Percentiles rank a stretch among this genome's conserved stretches.
Conservation (phyloP, 2,797 vertebrate species). For the Pipistrellus pygmaeus region DNA sequence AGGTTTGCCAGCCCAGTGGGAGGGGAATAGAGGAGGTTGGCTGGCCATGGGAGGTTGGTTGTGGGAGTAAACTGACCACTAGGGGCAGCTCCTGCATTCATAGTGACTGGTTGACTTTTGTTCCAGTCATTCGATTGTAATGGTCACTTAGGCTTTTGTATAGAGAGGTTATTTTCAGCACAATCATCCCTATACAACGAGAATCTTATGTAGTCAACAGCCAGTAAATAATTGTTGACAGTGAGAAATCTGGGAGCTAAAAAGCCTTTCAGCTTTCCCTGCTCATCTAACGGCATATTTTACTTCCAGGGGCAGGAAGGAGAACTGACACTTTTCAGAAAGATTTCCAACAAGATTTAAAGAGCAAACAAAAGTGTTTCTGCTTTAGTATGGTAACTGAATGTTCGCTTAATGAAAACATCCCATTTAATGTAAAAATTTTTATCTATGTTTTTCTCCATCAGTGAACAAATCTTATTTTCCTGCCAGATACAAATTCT, state of each 20-base stretch:
- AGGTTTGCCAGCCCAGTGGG: too few species aligned
- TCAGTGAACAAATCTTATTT: conserved; percentile 27
- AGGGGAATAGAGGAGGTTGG: too few species aligned
- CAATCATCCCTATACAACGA: not conserved
- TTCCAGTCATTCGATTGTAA: too few species aligned
- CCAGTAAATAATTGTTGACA: conserved; percentile 13
- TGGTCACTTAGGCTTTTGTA: too few species aligned
- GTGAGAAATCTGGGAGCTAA: not conserved
- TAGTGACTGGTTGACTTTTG: too few species aligned
- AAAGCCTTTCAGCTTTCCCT: not conserved
- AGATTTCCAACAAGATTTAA: not conserved
- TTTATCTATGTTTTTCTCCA: not conserved
- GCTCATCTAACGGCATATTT: conserved; percentile 10
- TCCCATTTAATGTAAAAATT: not conserved
- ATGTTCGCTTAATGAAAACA: not conserved
- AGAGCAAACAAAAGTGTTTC: not conserved
- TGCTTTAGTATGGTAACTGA: not conserved
- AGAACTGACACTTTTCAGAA: conserved; percentile 31
- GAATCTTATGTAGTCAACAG: not conserved
- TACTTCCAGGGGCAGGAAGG: not conserved
- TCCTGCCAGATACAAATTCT: not conserved
- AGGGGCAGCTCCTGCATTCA: too few species aligned
- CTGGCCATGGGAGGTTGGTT: too few species aligned
- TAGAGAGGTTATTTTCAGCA: not conserved
- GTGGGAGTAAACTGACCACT: too few species aligned